Evolutionary conservation across 2,888 invertebrate genomes (phyloP).

Genomic region (Atherix ibis): DNA sequence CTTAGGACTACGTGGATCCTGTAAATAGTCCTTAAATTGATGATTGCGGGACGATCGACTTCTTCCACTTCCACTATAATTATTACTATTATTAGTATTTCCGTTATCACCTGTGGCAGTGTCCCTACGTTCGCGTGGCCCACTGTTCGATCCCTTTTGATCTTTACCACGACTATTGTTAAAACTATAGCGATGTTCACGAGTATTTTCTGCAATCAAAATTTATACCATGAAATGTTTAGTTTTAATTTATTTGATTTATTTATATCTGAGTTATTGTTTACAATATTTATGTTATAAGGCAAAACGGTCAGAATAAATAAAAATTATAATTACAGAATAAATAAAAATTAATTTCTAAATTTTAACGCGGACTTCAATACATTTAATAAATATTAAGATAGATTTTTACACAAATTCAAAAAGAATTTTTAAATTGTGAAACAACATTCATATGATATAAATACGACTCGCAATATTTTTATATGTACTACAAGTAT

Average conservation of each 20-base stretch:
- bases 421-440: no score
- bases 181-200: conserved; percentile 16
- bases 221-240: conserved; percentile 8
- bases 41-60: conserved; percentile 16
- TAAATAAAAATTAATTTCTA: no score
- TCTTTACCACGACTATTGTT: conserved; percentile 15
- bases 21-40: conserved; percentile 10
- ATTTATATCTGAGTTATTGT: no score
- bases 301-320: no score
- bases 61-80: conserved; percentile 17
- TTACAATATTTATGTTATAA: no score
- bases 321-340: no score
- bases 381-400: no score
- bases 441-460: no score
- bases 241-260: conserved; percentile 21
- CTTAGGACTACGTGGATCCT: conserved; percentile 9
- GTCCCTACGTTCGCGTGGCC: conserved; percentile 19
- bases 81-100: conserved; percentile 12
- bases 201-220: conserved; percentile 8
- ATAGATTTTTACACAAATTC: no score
- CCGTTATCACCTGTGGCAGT: conserved; percentile 17
- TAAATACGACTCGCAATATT: no score
- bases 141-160: conserved; percentile 11
- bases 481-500: no score
- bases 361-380: no score